These are phyloP conservation scores for Eulemur coronatus DNA, from an alignment of 2,797 vertebrate genomes.

Conservation along the genomic window DNA sequence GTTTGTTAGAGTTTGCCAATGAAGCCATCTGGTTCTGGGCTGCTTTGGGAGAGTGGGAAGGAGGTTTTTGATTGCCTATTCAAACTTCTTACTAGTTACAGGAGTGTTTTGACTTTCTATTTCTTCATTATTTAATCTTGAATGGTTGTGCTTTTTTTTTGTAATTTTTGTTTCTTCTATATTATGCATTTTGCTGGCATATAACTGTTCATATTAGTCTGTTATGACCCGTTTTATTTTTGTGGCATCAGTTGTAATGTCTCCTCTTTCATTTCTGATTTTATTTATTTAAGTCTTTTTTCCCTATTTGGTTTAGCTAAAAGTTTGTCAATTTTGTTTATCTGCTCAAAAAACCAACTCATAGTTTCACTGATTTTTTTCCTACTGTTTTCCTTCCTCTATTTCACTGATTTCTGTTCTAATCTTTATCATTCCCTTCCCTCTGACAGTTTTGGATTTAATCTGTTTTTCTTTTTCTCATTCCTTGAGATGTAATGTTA, in stretches of 20 bases:
- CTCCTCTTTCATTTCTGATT: not conserved
- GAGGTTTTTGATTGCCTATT: not conserved
- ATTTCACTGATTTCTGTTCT: not conserved
- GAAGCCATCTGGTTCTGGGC: not conserved
- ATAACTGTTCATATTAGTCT: not conserved
- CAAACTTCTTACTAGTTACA: not conserved
- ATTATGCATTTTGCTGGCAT: not conserved
- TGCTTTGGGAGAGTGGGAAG: not conserved
- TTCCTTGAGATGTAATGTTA: not conserved
- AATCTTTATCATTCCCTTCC: not conserved
- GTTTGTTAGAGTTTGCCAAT: not conserved
- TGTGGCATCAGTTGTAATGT: not conserved
- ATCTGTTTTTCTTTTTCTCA: not conserved
- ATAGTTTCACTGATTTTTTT: not conserved
- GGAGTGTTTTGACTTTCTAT: not conserved
- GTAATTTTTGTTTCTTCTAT: not conserved
- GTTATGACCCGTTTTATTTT: not conserved
- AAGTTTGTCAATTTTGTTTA: not conserved
- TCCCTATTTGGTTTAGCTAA: not conserved
- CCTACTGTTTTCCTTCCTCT: not conserved
- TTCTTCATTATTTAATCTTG: not conserved
- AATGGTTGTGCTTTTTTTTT: not conserved
- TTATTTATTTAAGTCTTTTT: not conserved
- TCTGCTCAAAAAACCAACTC: not conserved
- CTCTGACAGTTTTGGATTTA: not conserved